Evolutionary conservation across 2,113 vertebrate species (phyloP), one percentile per base, ranked within the genome.

Genomic region (Aphyosemion australe): DNA sequence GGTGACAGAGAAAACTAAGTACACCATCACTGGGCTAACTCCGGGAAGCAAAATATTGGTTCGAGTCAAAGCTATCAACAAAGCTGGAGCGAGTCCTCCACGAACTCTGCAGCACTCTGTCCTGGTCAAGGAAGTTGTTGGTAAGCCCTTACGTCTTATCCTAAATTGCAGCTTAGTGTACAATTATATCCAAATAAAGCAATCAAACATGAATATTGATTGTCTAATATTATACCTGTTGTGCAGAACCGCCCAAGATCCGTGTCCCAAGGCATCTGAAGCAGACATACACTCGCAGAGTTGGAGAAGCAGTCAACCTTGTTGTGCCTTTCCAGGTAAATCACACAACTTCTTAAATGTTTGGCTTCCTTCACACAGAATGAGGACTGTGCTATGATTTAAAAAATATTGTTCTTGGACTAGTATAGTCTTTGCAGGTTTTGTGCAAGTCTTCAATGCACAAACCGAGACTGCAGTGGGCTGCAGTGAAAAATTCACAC

Each of bases 241-340:
- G 61, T 42, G 32, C 90, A 99, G 97, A 98, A 86, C 89, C 94
- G 69, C 97, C 97, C 8, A 99, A 96, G 91, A 99, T 99, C 82
- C 95, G 96, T 2, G 89, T 99, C 51, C 97, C 97, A 1, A 92
- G 97, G 65, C 96, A 99, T 77, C 89, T 99, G 89, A 98, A 98
- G 83, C 96, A 98, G 92, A 98, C 96, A 0, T 98, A 96, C 47
- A 93, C 94, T 74, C 93, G 94, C 53, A 95, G 91, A 88, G 97
- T 99, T 58, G 97, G 97, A 85, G 97, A 99, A 87, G 90, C 94
- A 5, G 95, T 99, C 74, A 99, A 99, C 87, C 93, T 99, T 4
- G 95, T 99, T 43, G 95, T 99, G 78, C 97, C 97, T 75, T 99
- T 96, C 76, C 87, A 97, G 93, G 97, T 98, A 94, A 90, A 54